Evolutionary conservation across 2,888 invertebrate genomes (phyloP), one percentile per base, ranked within the genome.

Genomic region (Frankliniella fusca): DNA sequence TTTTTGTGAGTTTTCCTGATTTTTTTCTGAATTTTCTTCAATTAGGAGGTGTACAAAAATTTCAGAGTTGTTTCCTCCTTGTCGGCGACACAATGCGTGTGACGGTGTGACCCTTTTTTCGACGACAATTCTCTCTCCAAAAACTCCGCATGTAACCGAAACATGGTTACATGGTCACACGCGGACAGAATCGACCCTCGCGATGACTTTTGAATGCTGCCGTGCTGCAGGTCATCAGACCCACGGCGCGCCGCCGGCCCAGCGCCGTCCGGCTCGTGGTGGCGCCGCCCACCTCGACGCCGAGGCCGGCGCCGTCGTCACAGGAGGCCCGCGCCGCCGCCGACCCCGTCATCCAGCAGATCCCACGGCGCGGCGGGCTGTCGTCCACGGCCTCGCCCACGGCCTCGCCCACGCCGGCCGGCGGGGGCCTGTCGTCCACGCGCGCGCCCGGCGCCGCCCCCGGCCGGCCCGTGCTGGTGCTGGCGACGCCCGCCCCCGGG

Each of bases 311-410:
- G 61, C 20, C 61, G 15, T 7, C 54, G n/a, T 1, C 61, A 10
- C 61, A 7, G 61, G 61, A 18, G 61, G 61, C 61, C 54, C 54
- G 15, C 15, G 54, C 15, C 10, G 50, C 50, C 54, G 54, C 11
- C 61, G 84, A 83, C 18, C 83, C 85, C 27, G 84, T 84, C n/a
- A 85, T 85, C 11, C 85, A 85, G 83, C 85, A 85, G 61, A 85
- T 85, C 49, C 85, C 85, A 10, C 83, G 84, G 48, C 84, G 83
- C 65, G 38, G n/a, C 80, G 20, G 80, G 70, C 27, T 23, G 20
- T 54, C 70, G 80, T 80, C 83, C 18, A 38, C 81, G 70, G 80
- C 80, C 28, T 54, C 79, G 15, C 27, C 82, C 15, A 48, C 81
- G 28, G 76, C 83, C 27, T 48, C 48, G 20, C 12, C 20, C 76